Conservation (phyloP, 2,797 vertebrate species). For the Xerus rutilus region DNA sequence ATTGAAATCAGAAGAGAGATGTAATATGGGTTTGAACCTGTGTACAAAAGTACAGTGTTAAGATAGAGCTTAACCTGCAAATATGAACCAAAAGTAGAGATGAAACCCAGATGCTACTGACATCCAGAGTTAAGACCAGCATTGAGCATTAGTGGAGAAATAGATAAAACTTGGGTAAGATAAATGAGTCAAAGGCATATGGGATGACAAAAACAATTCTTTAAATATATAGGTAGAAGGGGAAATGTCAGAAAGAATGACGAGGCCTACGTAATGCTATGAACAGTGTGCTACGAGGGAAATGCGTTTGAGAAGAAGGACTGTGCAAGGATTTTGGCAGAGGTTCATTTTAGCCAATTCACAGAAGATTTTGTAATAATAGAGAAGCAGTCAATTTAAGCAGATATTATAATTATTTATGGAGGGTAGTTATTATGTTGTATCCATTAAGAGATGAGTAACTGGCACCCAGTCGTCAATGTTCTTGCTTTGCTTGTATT, state of each 20-base stretch:
- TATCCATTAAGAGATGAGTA: neutral
- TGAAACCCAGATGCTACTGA: conserved; percentile 20
- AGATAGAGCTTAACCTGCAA: neutral
- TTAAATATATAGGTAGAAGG: neutral
- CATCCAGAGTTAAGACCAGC: neutral
- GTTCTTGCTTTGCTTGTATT: neutral
- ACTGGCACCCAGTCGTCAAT: neutral
- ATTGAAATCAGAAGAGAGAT: neutral
- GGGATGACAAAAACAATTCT: conserved; percentile 2
- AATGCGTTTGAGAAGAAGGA: neutral
- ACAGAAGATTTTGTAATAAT: neutral
- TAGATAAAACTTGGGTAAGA: neutral
- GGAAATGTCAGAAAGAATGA: neutral
- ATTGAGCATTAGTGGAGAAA: neutral
- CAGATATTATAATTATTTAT: neutral
- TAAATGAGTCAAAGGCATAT: neutral
- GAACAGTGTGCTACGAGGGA: neutral
- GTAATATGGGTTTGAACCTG: conserved; percentile 10
- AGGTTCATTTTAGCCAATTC: neutral
- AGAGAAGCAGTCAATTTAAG: neutral
- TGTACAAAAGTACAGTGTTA: neutral
- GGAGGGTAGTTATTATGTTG: neutral
- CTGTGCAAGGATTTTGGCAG: neutral
- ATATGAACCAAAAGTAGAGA: neutral
- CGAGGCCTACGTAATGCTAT: neutral